phyloP scores from a whole-genome alignment of 1,140 invertebrate species.

The Callitettix versicolor region DNA sequence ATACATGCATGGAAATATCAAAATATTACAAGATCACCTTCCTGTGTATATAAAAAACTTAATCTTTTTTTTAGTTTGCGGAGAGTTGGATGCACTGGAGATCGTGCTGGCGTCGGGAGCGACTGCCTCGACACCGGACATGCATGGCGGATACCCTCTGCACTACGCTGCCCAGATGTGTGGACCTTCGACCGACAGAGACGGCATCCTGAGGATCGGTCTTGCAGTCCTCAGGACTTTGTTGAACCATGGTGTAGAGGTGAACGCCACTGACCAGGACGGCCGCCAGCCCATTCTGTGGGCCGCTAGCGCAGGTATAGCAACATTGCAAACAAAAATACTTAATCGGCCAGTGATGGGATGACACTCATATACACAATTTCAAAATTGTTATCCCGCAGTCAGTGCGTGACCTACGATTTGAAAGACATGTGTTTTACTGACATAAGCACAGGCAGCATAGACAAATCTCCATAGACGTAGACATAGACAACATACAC shows the following conservation, averaged over 20 bases:
- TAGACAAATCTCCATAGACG: too few relatives aligned
- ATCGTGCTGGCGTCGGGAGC: constrained; percentile 75
- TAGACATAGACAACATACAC: too few relatives aligned
- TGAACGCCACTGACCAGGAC: constrained; percentile 81
- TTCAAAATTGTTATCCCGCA: too few relatives aligned
- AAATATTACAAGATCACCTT: too few relatives aligned
- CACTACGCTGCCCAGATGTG: constrained; percentile 97
- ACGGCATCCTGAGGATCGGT: constrained; percentile 42
- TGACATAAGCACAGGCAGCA: too few relatives aligned
- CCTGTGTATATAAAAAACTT: too few relatives aligned
- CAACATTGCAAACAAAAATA: background rate
- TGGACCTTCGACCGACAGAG: constrained; percentile 60
- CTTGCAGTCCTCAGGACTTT: constrained; percentile 76
- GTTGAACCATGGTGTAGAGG: constrained; percentile 63
- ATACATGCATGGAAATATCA: too few relatives aligned
- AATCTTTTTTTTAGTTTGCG: too few relatives aligned
- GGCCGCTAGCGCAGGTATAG: constrained; percentile 86
- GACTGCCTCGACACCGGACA: constrained; percentile 73
- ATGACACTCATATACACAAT: too few relatives aligned
- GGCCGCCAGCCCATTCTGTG: constrained; percentile 87
- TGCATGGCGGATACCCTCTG: constrained; percentile 86
- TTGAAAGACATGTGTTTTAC: too few relatives aligned
- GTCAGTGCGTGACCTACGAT: too few relatives aligned
- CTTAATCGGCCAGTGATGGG: too few relatives aligned
- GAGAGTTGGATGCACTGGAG: constrained; percentile 76